Evolutionary conservation across 2,797 vertebrate species (phyloP), one percentile per base, ranked within the genome.

Genomic region (Sandelia bainsii): DNA sequence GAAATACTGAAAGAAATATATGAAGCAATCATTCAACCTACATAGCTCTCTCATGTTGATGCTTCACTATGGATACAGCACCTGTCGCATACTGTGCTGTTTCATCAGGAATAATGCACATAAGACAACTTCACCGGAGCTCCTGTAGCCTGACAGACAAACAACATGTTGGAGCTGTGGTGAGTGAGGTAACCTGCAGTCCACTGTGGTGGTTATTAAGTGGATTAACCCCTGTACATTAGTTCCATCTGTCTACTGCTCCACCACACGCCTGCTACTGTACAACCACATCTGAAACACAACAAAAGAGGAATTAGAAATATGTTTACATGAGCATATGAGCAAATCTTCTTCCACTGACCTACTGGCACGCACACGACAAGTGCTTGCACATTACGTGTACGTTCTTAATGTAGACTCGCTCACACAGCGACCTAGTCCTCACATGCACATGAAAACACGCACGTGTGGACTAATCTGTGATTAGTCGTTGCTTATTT

Each of bases 181-280:
- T 68, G 66, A 62, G 74, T 79, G 81, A 83, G 75, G 72, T 87
- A 85, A 88, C 90, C 81, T 87, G 75, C 82, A 75, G 69, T 19
- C 60, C 77, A 77, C 63, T 19, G 20, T 69, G 73, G 85, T 69
- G 72, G 65, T 78, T 80, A 87, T 85, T 92, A 92, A 91, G 81
- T 84, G 86, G 92, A 91, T 93, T 92, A 91, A 89, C 86, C 87
- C 62, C 81, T 81, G 82, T 81, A 84, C 89, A 89, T 91, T 87
- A 89, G 88, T 85, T 72, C 91, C 91, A 92, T 93, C 92, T 93
- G 92, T 91, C 87, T 80, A 61, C 72, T 12, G 68, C 70, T 72
- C 73, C 75, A 66, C 25, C 69, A 80, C 34, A 72, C 74, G 76
- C 27, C 65, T 78, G 53, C 48, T 78, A 76, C 64, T 75, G 59